These are phyloP conservation scores for Nothura maculosa DNA, from an alignment of 2,797 vertebrate species.

Conservation along the genomic window DNA sequence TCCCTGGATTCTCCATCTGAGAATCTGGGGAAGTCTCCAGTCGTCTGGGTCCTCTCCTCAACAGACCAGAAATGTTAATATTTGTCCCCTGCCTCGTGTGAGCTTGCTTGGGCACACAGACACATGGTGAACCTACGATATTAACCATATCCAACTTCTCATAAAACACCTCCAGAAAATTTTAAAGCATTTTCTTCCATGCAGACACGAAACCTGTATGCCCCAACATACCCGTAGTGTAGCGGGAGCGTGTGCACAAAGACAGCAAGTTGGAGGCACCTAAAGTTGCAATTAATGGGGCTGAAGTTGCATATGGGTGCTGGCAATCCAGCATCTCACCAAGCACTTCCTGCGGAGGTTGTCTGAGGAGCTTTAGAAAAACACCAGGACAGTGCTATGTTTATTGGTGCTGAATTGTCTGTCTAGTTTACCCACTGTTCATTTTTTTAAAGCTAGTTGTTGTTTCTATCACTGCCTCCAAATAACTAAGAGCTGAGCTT, in stretches of 20 bases:
- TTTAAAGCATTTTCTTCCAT: neutral
- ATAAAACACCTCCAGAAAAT: neutral
- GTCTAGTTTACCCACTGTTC: neutral
- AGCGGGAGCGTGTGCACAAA: neutral
- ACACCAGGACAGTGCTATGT: neutral
- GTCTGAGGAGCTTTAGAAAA: neutral
- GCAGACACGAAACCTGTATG: no score
- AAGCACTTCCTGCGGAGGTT: fast-evolving
- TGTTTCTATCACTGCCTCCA: neutral
- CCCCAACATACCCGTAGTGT: no score
- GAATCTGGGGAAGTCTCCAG: no score
- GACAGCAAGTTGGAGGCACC: no score
- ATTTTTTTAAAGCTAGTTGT: neutral
- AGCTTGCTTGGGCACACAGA: no score
- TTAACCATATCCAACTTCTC: neutral
- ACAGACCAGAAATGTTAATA: no score
- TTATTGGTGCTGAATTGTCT: neutral
- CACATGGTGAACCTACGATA: no score
- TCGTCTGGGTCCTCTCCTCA: no score
- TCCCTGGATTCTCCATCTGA: no score
- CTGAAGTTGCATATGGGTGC: neutral
- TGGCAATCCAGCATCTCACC: fast-evolving
- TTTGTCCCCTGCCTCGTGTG: no score
- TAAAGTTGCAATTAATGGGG: neutral
- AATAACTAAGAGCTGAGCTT: neutral